Evolutionary conservation across 2,797 vertebrate species (phyloP).

Genomic region (Peromyscus nudipes): DNA sequence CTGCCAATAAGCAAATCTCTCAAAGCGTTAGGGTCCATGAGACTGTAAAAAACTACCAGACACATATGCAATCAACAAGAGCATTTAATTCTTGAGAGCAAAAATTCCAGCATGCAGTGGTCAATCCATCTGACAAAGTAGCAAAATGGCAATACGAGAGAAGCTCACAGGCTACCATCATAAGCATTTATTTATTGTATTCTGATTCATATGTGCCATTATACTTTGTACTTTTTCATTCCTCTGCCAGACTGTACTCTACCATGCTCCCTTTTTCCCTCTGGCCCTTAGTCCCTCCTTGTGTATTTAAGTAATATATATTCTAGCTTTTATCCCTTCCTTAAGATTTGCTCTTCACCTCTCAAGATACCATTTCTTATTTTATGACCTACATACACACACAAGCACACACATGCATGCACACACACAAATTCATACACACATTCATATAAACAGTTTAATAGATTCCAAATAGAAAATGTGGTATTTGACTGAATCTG

Average conservation of each 20-base stretch:
- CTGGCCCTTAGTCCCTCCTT: not conserved
- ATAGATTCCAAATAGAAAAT: not conserved
- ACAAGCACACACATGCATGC: not conserved
- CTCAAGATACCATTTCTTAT: not conserved
- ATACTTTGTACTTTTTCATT: too few relatives aligned
- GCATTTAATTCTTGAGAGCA: too few relatives aligned
- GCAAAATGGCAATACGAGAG: too few relatives aligned
- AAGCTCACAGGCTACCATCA: too few relatives aligned
- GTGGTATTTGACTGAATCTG: not conserved
- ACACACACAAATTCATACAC: not conserved
- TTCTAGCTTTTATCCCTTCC: not conserved
- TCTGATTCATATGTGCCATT: too few relatives aligned
- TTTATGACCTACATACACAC: not conserved
- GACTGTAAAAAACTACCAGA: too few relatives aligned
- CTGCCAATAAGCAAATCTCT: not conserved
- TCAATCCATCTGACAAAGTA: too few relatives aligned
- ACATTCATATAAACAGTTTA: not conserved
- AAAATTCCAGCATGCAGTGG: too few relatives aligned
- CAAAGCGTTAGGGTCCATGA: too few relatives aligned
- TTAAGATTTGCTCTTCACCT: not conserved
- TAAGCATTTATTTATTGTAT: too few relatives aligned
- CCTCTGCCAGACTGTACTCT: not conserved
- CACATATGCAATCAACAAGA: too few relatives aligned
- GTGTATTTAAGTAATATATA: not conserved
- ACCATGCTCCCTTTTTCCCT: not conserved